phyloP scores from a whole-genome alignment of 2,797 vertebrate species.

The Sorex maritimensis region DNA sequence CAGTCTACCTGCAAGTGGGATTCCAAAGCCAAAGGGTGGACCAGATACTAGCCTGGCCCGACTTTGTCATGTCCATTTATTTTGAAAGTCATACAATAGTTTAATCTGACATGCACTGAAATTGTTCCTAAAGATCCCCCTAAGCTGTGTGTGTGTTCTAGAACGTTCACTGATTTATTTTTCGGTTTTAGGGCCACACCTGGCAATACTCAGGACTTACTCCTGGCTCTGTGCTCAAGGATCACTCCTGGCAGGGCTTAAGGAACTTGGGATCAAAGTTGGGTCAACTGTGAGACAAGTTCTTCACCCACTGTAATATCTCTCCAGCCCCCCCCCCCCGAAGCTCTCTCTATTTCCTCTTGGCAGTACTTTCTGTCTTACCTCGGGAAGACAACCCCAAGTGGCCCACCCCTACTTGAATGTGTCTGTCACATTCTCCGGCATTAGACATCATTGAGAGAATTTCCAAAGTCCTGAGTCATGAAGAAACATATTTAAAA shows the following conservation, averaged over 20 bases:
- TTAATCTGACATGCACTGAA: conserved; percentile 33
- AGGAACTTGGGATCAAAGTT: no score
- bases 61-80: background rate
- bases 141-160: background rate
- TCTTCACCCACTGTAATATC: no score
- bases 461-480: conserved; percentile 35
- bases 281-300: no score
- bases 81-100: no score
- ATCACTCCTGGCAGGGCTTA: no score
- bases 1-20: background rate
- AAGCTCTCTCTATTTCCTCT: conserved; percentile 13
- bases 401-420: background rate
- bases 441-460: background rate
- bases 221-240: no score
- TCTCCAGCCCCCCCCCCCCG: background rate
- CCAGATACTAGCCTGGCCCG: background rate
- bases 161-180: background rate
- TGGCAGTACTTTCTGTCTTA: background rate
- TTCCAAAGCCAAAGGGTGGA: background rate
- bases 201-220: no score
- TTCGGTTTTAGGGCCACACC: background rate
- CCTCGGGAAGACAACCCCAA: background rate
- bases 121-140: conserved; percentile 33
- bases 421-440: conserved; percentile 14
- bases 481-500: conserved; percentile 15